Evolutionary conservation across 2,888 invertebrate genomes (phyloP).

Genomic region (Barypeithes pellucidus): DNA sequence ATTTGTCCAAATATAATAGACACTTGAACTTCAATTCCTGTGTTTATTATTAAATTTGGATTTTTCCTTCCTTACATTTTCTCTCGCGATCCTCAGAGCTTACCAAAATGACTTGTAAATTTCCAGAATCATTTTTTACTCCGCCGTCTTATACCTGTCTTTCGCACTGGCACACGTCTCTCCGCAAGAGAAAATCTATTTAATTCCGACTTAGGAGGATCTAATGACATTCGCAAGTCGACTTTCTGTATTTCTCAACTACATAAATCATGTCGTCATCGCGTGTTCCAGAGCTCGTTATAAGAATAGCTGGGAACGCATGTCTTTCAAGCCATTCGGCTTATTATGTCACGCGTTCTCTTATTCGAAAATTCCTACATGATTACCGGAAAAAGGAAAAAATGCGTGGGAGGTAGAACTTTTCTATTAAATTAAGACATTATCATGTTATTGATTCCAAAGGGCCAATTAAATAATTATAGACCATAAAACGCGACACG

Average conservation of each 20-base stretch:
- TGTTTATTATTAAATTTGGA: no score
- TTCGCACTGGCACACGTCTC: slow-evolving; percentile 15
- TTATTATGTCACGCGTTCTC: slow-evolving; percentile 22
- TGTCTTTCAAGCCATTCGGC: slow-evolving; percentile 17
- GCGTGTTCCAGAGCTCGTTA: slow-evolving; percentile 11
- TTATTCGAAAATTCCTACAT: neutral
- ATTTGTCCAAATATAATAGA: no score
- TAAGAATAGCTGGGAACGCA: slow-evolving; percentile 16
- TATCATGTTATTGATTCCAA: no score
- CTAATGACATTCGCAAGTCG: slow-evolving; percentile 29
- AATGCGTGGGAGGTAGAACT: neutral
- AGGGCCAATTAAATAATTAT: no score
- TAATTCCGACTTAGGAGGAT: slow-evolving; percentile 22
- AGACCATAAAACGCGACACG: no score
- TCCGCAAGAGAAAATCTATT: slow-evolving; percentile 22
- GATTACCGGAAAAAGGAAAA: neutral
- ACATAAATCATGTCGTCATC: slow-evolving; percentile 31
- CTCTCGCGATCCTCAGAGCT: neutral
- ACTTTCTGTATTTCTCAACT: slow-evolving; percentile 27
- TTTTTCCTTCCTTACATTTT: neutral
- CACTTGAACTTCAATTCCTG: no score
- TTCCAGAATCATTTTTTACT: slow-evolving; percentile 10
- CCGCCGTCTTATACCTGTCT: slow-evolving; percentile 23
- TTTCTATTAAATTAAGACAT: neutral
- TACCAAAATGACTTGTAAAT: slow-evolving; percentile 28